These are phyloP conservation scores for Hemicrepidius hirtus DNA, from an alignment of 2,888 invertebrate genomes.

Conservation along the genomic window DNA sequence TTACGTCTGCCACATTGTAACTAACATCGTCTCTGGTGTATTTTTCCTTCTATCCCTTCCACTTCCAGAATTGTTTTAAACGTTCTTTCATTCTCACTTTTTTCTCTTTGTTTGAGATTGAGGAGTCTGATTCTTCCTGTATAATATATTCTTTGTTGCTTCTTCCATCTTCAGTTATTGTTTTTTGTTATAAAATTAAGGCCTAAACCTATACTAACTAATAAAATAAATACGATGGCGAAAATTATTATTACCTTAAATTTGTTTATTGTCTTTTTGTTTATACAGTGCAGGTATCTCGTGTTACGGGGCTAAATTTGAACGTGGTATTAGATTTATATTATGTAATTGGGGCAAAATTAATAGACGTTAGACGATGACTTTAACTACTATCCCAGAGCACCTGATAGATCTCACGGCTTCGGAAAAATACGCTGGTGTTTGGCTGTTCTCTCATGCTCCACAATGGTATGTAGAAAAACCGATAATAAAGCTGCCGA, in stretches of 20 bases:
- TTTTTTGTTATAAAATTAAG: too few relatives aligned
- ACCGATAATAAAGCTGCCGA: background rate
- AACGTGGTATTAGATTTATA: background rate
- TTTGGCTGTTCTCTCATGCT: constrained; percentile 48
- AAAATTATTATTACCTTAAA: background rate
- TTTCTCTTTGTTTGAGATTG: too few relatives aligned
- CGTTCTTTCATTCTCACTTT: too few relatives aligned
- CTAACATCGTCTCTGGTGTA: too few relatives aligned
- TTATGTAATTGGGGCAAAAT: constrained; percentile 2
- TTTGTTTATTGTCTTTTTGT: background rate
- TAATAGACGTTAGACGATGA: constrained; percentile 19
- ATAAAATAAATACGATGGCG: too few relatives aligned
- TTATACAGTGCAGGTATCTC: background rate
- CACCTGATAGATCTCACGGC: constrained; percentile 46
- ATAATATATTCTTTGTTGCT: too few relatives aligned
- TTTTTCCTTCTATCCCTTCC: too few relatives aligned
- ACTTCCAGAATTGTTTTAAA: too few relatives aligned
- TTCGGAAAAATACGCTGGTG: constrained; percentile 38
- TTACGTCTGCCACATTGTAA: too few relatives aligned
- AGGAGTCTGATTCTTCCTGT: too few relatives aligned
- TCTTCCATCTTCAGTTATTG: too few relatives aligned
- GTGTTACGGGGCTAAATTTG: background rate
- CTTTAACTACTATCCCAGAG: constrained; percentile 44
- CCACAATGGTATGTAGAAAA: constrained; percentile 46
- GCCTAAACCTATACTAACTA: too few relatives aligned